Evolutionary conservation across 1,140 invertebrate species (phyloP).

Genomic region (Ericerus pela): DNA sequence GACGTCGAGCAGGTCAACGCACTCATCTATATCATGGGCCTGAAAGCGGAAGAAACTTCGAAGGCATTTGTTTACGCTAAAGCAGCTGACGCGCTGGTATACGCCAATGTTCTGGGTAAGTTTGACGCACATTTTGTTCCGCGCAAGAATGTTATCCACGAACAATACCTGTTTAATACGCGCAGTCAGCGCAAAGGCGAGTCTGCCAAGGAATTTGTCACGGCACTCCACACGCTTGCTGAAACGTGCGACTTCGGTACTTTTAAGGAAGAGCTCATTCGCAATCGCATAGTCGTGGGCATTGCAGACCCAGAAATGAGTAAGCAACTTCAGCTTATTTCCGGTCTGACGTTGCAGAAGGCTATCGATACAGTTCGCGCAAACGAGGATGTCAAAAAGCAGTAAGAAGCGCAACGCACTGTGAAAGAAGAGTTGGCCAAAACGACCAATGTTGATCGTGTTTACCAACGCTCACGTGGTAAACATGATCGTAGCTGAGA

Average conservation of each 20-base stretch:
- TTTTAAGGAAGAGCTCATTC: slow-evolving; percentile 28
- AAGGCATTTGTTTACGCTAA: too few species aligned
- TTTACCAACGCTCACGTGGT: too few species aligned
- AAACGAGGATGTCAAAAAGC: too few species aligned
- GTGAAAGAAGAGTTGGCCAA: too few species aligned
- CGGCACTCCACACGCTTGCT: slow-evolving; percentile 26
- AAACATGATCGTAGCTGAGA: too few species aligned
- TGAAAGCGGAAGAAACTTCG: too few species aligned
- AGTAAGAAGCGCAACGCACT: too few species aligned
- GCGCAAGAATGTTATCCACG: slow-evolving; percentile 29
- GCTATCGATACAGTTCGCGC: too few species aligned
- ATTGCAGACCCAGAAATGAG: slow-evolving; percentile 22
- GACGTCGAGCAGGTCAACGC: too few species aligned
- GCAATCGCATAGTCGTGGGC: slow-evolving; percentile 30
- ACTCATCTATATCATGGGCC: too few species aligned
- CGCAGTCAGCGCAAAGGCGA: slow-evolving; percentile 26
- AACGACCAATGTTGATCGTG: too few species aligned
- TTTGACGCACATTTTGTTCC: slow-evolving; percentile 26
- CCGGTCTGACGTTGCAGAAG: too few species aligned
- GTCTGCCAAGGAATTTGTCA: slow-evolving; percentile 29
- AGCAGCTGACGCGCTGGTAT: background rate
- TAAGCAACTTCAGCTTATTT: slow-evolving; percentile 23
- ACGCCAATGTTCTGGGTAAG: background rate
- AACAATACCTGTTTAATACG: slow-evolving; percentile 29
- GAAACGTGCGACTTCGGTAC: slow-evolving; percentile 28